Percentiles rank a stretch among this genome's conserved stretches.
phyloP scores from a whole-genome alignment of 2,113 vertebrate genomes.

The Notothenia rossii region DNA sequence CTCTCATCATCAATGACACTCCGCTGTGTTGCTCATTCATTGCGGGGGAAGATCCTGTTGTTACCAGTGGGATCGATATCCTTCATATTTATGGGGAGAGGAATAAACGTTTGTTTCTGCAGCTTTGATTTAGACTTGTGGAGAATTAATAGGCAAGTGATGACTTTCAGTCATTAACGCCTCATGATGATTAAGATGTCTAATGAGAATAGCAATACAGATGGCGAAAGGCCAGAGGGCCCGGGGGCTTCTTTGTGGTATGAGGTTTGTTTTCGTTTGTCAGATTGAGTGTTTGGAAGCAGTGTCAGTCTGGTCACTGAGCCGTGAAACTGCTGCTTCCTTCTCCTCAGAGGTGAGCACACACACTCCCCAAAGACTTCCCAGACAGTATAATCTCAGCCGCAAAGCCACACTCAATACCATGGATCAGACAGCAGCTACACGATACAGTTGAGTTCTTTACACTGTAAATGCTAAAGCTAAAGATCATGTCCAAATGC shows the following conservation, averaged over 20 bases:
- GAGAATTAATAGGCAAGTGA: conserved; percentile 1
- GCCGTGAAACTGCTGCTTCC: conserved; percentile 51
- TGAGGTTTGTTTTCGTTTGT: conserved; percentile 52
- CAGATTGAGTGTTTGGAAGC: conserved; percentile 39
- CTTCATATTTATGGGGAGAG: conserved; percentile 24
- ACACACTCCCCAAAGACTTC: conserved; percentile 30
- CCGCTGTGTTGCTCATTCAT: neutral
- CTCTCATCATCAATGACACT: neutral
- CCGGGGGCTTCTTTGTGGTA: neutral
- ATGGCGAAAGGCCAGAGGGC: conserved; percentile 24
- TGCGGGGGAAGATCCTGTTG: conserved; percentile 6
- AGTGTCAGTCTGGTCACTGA: conserved; percentile 29
- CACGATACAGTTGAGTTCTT: no score
- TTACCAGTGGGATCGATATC: conserved; percentile 37
- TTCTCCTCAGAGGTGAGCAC: conserved; percentile 33
- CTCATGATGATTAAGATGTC: conserved; percentile 16
- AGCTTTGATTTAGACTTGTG: conserved; percentile 31
- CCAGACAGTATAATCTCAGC: conserved; percentile 37
- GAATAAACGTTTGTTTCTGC: conserved; percentile 14
- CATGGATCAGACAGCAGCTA: no score
- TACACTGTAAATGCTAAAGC: no score
- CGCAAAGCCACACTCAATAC: conserved; percentile 36
- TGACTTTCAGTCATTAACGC: conserved; percentile 35
- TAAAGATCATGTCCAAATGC: no score
- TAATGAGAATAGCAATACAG: conserved; percentile 30